These are phyloP conservation scores for Vulpes lagopus DNA, from an alignment of 2,113 vertebrate species.

Conservation along the genomic window DNA sequence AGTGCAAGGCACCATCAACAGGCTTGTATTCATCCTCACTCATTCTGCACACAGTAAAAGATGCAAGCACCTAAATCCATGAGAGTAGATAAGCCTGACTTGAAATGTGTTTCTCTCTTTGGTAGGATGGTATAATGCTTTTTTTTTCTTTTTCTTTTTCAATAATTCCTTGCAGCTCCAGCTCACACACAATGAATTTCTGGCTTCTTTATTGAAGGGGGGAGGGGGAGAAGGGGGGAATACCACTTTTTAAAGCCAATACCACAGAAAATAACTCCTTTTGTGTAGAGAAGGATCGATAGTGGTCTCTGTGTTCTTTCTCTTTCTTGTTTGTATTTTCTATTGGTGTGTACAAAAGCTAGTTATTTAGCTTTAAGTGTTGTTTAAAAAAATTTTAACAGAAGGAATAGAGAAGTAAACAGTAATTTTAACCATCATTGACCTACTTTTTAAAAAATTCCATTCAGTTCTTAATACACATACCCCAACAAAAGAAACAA, in stretches of 20 bases:
- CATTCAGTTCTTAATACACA: neutral
- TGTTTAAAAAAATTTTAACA: conserved; percentile 36
- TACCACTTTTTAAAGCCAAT: conserved; percentile 61
- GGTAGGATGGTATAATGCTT: neutral
- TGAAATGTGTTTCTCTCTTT: conserved; percentile 64
- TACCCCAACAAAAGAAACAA: conserved; percentile 17
- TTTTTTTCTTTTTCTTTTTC: conserved; percentile 55
- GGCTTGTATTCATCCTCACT: neutral
- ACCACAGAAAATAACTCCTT: conserved; percentile 76
- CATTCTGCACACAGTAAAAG: conserved; percentile 6
- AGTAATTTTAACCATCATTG: conserved; percentile 60
- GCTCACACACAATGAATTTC: conserved; percentile 71
- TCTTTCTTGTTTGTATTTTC: conserved; percentile 76
- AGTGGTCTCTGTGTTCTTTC: conserved; percentile 63
- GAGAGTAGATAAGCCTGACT: conserved; percentile 52
- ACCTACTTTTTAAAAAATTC: conserved; percentile 44
- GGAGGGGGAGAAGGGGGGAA: neutral
- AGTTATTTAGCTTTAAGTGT: conserved; percentile 61
- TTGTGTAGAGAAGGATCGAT: conserved; percentile 68
- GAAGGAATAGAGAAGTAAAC: conserved; percentile 37
- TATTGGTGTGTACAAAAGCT: conserved; percentile 67
- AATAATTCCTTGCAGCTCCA: conserved; percentile 70
- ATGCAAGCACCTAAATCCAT: conserved; percentile 40
- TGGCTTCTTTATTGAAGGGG: conserved; percentile 65
- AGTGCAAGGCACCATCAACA: neutral